These are phyloP conservation scores for Drosophila basisetae DNA, from an alignment of 2,888 invertebrate species.

Conservation along the genomic window DNA sequence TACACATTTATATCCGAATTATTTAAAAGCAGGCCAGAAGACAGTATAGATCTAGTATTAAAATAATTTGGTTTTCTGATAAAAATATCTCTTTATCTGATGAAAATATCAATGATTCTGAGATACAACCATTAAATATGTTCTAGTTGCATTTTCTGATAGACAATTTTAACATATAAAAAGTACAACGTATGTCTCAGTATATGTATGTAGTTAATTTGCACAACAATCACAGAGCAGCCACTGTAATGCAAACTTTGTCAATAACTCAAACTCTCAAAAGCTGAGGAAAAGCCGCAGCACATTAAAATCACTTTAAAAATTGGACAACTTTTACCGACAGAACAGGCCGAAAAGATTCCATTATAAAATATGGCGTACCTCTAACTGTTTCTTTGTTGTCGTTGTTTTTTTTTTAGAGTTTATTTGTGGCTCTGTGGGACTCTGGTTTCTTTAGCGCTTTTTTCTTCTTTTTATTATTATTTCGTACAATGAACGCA, in stretches of 20 bases:
- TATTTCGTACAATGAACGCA: constrained; percentile 76
- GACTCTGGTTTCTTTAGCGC: constrained; percentile 27
- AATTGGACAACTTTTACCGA: constrained; percentile 29
- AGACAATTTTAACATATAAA: neutral
- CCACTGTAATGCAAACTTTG: constrained; percentile 47
- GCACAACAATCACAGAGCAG: neutral
- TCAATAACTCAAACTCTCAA: constrained; percentile 65
- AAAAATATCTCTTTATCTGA: neutral
- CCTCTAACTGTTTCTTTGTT: constrained; percentile 24
- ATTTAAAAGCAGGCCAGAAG: no score
- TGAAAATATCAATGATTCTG: neutral
- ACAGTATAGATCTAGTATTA: neutral
- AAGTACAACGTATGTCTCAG: neutral
- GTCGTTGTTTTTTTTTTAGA: constrained; percentile 1
- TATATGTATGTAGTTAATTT: neutral
- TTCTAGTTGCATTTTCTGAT: neutral
- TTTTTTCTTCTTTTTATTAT: constrained; percentile 60
- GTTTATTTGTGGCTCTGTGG: constrained; percentile 18
- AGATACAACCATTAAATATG: neutral
- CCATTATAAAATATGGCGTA: constrained; percentile 41
- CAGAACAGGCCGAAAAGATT: constrained; percentile 23
- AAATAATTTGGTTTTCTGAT: neutral
- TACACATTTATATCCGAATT: neutral
- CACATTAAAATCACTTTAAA: constrained; percentile 72
- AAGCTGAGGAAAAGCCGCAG: constrained; percentile 36